Evolutionary conservation across 92 coral and sea anemone genomes (phyloP), one percentile per base, ranked within the genome.

Genomic region (Ricordea florida): DNA sequence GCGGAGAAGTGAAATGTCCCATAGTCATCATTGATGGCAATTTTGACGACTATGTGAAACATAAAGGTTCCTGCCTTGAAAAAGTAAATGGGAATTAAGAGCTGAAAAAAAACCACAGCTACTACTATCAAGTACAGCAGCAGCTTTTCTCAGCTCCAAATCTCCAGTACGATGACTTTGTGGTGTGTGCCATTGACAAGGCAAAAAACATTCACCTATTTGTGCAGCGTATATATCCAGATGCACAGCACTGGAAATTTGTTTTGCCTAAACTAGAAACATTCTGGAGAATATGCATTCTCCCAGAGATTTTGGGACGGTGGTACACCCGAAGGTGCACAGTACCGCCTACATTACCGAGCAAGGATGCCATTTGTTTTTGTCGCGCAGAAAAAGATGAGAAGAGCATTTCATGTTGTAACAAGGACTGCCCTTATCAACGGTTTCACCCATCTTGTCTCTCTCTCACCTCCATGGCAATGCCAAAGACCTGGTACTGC

Each of bases 1-100:
- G 93, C 44, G 87, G 90, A 0, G 93, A 89, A 34, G 93, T 84
- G 2, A 83, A 89, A 69, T 65, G 80, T 45, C 93, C 90, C 20
- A 24, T 44, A 24, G 40, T 43, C 28, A 30, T 79, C 17, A 60
- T 32, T 40, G 56, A 74, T 26, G 10, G 62, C 16, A 69, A 69
- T 37, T 87, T 87, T 69, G 72, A 71, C 4, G 52, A 60, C 17
- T 87, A 77, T 69, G 59, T 64, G 58, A 18, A 57, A 58, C 52
- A 70, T 20, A 81, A 74, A 37, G 58, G 56, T 38, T 66, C 87
- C 59, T 86, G 87, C 69, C 79, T 85, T 45, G 55, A 52, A 57
- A 62, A 68, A 30, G 68, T 16, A 23, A 51, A 80, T 73, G 87
- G 79, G 2, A 55, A 32, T 30, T 42, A 66, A 10, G 34, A 50